phyloP scores from a whole-genome alignment of 2,797 vertebrate genomes.

The Oceanodroma leucorhoa region DNA sequence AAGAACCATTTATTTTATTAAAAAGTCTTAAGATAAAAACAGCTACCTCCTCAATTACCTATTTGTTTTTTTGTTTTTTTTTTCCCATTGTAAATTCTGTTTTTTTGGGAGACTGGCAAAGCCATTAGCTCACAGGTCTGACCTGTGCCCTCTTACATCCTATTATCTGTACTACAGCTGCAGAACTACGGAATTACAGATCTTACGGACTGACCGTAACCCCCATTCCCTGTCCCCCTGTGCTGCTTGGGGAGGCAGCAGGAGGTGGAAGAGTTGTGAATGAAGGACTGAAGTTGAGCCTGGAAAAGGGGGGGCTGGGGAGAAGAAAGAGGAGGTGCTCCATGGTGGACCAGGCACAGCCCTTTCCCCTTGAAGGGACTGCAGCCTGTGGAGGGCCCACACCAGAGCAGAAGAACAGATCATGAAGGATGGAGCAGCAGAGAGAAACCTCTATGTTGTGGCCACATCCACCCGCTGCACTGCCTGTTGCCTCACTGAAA shows the following conservation, averaged over 20 bases:
- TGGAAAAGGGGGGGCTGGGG: background rate
- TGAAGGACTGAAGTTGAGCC: background rate
- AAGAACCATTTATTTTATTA: background rate
- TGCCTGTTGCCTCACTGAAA: background rate
- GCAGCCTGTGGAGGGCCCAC: accelerated
- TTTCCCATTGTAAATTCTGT: background rate
- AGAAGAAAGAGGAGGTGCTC: background rate
- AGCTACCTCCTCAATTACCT: background rate
- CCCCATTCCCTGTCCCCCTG: accelerated
- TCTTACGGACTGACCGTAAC: background rate
- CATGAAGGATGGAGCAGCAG: background rate
- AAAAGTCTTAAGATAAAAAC: background rate
- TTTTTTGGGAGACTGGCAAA: background rate
- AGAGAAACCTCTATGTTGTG: background rate
- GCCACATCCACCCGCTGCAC: accelerated
- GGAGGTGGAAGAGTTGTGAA: background rate
- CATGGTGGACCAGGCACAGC: background rate
- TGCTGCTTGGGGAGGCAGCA: background rate
- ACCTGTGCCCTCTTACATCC: background rate
- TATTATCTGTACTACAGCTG: background rate
- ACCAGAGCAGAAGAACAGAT: background rate
- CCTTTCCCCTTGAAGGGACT: background rate
- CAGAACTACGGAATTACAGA: background rate
- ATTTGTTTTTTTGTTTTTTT: background rate
- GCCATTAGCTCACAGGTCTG: background rate